These are phyloP conservation scores for Bryconaethiops microstoma DNA, from an alignment of 2,797 vertebrate genomes.

Conservation along the genomic window DNA sequence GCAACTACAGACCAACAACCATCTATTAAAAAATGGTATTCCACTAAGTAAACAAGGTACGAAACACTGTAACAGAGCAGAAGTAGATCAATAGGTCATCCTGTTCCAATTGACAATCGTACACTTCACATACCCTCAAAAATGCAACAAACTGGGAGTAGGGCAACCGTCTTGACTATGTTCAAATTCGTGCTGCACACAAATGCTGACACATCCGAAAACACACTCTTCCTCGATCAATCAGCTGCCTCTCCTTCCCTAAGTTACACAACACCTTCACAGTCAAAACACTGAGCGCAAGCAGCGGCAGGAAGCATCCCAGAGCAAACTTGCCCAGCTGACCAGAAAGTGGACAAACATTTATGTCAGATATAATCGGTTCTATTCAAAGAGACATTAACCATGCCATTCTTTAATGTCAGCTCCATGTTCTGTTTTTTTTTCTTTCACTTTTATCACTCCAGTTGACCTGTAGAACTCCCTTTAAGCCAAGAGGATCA, in stretches of 20 bases:
- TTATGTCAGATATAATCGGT: neutral
- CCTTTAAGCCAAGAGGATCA: neutral
- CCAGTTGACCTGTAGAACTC: neutral
- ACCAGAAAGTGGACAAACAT: neutral
- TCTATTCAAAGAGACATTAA: neutral
- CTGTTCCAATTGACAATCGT: neutral
- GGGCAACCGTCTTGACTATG: too few relatives aligned
- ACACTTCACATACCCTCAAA: neutral
- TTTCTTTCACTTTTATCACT: too few relatives aligned
- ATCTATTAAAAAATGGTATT: neutral
- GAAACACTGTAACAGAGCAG: neutral
- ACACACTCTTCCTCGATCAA: neutral
- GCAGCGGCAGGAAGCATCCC: neutral
- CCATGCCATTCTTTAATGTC: neutral
- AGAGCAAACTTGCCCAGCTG: neutral
- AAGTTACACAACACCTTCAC: neutral
- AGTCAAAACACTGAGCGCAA: neutral
- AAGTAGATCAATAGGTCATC: too few relatives aligned
- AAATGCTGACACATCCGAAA: neutral
- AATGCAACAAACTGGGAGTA: too few relatives aligned
- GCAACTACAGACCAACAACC: neutral
- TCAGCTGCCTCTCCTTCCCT: neutral
- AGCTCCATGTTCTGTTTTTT: neutral
- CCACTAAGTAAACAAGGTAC: neutral
- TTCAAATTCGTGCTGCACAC: neutral